Evolutionary conservation across 2,888 invertebrate species (phyloP), one percentile per base, ranked within the genome.

Genomic region (Clunio marinus): DNA sequence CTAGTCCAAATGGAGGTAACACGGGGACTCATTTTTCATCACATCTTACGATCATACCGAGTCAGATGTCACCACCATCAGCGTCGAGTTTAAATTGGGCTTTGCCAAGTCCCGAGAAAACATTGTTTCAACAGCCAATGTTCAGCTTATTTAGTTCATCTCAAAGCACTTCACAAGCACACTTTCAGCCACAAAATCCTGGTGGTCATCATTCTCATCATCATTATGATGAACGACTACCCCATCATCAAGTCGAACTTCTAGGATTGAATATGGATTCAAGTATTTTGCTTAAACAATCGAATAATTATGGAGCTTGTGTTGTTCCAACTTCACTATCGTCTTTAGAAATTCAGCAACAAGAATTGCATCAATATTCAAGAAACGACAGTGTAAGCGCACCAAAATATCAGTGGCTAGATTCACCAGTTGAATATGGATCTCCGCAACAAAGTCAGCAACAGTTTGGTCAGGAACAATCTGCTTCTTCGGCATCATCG

Each of bases 401-500:
- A 57, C 83, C 83, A 62, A 88, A 89, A 75, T 88, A 89, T 76
- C 86, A 87, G 73, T 86, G 86, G 86, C 72, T 82, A 72, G 85
- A 85, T 71, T 78, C 83, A 1, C 78, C 77, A 20, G 78, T 79
- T 60, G 84, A 84, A 70, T 83, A 83, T 73, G 77, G 77, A 62
- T 77, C 75, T 72, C 80, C 82, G 70, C 82, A 83, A 71, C 79
- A 79, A 63, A 35, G 32, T 7, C 37, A 32, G 60, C 74, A 77
- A 70, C 78, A 80, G 67, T 73, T 83, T 51, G 80, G 84, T 72
- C 78, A 86, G 73, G 81, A 84, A 66, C 81, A 85, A 17, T 82
- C 87, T 72, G 77, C 77, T 71, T 78, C 80, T 1, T 75, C 78
- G 2, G 75, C 78, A n/a, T 77, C 78, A 32, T 75, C 77, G 10